Evolutionary conservation across 2,888 invertebrate genomes (phyloP).

Genomic region (Limnephilus marmoratus): DNA sequence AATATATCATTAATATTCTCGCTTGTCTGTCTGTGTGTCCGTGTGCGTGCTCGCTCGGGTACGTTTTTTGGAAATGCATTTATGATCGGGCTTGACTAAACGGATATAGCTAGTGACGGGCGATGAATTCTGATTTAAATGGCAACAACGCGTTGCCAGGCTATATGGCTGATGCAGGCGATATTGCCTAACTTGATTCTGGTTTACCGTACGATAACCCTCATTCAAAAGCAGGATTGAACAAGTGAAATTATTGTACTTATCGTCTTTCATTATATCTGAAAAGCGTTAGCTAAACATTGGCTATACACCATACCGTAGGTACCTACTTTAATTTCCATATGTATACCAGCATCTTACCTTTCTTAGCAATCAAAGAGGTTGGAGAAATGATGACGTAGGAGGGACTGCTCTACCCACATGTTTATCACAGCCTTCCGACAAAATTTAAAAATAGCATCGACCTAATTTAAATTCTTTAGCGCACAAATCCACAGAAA

Average conservation of each 20-base stretch:
- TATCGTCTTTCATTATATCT: not conserved
- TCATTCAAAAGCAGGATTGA: not conserved
- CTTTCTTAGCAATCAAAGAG: not conserved
- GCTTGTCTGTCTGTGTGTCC: not conserved
- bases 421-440: not conserved
- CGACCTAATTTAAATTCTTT: not conserved
- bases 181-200: not conserved
- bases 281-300: not conserved
- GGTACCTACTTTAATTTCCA: not conserved
- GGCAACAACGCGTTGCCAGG: not conserved
- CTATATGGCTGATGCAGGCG: not conserved
- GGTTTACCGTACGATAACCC: not conserved
- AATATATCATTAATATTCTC: conserved; percentile 1
- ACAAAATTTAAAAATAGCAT: not conserved
- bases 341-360: not conserved
- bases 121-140: not conserved
- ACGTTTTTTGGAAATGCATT: not conserved
- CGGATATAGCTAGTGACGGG: not conserved
- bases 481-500: not conserved
- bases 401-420: not conserved
- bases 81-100: not conserved
- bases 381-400: not conserved
- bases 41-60: not conserved
- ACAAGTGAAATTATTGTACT: not conserved
- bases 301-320: not conserved